Evolutionary conservation across 2,113 vertebrate species (phyloP).

Genomic region (Spermophilus dauricus): DNA sequence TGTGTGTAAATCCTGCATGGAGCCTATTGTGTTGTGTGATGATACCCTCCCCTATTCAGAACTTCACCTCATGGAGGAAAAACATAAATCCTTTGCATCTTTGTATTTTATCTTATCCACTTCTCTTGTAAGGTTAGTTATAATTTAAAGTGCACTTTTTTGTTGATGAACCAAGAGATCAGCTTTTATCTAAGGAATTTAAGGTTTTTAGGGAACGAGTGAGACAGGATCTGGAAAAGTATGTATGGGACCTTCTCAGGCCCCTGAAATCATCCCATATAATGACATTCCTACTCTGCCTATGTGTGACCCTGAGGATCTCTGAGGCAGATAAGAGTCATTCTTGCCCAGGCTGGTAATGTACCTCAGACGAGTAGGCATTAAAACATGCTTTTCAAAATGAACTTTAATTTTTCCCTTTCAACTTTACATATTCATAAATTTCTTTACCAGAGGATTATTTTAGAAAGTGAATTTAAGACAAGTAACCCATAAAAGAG

Average conservation of each 20-base stretch:
- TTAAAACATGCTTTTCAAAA: neutral
- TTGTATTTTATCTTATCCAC: neutral
- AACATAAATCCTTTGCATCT: neutral
- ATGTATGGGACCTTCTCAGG: neutral
- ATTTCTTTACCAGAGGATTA: neutral
- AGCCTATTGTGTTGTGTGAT: accelerated
- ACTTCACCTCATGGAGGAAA: neutral
- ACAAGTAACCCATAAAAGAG: neutral
- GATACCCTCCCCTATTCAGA: neutral
- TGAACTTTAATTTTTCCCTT: neutral
- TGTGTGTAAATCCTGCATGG: neutral
- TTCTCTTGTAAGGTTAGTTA: neutral
- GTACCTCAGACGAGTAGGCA: neutral
- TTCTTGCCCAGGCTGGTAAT: neutral
- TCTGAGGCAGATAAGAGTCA: neutral
- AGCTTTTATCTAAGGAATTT: neutral
- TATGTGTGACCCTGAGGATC: neutral
- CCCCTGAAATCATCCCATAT: neutral
- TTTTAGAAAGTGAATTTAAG: slow-evolving; percentile 12
- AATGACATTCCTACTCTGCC: neutral
- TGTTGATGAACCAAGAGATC: neutral
- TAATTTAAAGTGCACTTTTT: neutral
- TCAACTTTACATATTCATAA: neutral
- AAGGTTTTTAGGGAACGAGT: neutral
- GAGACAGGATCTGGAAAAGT: neutral